Base-by-base conservation (phyloP, 2,888 invertebrate genomes). In the Meganola albula region DNA sequence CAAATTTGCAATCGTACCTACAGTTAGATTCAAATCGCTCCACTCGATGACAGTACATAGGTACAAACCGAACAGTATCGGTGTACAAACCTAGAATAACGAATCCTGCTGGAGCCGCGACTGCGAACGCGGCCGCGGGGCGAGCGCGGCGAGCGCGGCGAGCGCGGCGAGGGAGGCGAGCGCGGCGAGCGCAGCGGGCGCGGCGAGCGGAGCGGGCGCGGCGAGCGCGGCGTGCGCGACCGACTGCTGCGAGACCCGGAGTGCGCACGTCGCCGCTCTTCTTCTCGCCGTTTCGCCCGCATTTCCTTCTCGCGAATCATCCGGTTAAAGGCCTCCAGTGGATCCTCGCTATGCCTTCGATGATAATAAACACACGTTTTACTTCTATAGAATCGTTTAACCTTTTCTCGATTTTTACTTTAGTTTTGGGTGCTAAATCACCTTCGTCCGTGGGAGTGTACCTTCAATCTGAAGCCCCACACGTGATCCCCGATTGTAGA, bases 281-380 rank as follows among this genome's bases (percentile, higher is more conserved):
- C 85, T 51, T 90, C 88, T 33, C 89, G 87, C 31, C 91, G 85
- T 51, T 90, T 86, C 44, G 91, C 91, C 24, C 90, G 83, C 75
- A 91, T 91, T 73, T 93, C 93, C 72, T 95, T 95, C 73, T 95
- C 95, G 46, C 93, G 88, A 60, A 96, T 88, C 87, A 95, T 93
- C 48, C 94, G 88, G 72, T 95, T 93, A 72, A 96, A 96, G 31
- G 94, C 94, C 70, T 94, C 94, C 54, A 95, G 75, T 2, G 95
- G 94, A 77, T 96, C 95, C 61, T 94, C 94, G 49, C 92, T 93
- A 37, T 90, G 89, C 51, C 94, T 93, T 71, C 42, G 74, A 59
- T 75, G 71, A 58, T 20, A 20, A 5, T n/a, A n/a, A n/a, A n/a
- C n/a, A n/a, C n/a, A n/a, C n/a, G n/a, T n/a, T n/a, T n/a, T n/a